A percentile compares a stretch with the other conserved stretches of the same genome.
Conservation (phyloP, 2,888 invertebrate genomes). For the Branchellion lobata region DNA sequence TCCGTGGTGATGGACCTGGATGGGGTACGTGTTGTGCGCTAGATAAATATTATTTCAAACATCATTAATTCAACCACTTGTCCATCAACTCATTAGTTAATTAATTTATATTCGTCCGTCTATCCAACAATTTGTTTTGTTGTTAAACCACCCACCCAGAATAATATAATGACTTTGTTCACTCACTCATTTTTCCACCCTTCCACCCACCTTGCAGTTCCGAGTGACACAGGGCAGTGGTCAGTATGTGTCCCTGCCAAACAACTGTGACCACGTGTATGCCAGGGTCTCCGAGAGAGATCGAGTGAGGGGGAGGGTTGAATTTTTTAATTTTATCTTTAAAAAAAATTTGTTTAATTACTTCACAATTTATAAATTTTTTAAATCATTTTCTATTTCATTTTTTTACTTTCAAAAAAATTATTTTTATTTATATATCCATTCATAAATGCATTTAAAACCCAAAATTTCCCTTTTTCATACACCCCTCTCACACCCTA, state of each 20-base stretch:
- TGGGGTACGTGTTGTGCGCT: constrained; percentile 56
- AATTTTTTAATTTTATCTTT: no score
- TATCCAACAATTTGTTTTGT: background rate
- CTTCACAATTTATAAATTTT: no score
- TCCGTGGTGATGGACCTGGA: constrained; percentile 88
- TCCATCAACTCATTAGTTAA: background rate
- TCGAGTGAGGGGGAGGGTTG: constrained; percentile 63
- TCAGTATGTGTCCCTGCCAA: constrained; percentile 77
- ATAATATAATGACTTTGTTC: background rate
- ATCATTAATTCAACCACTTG: background rate
- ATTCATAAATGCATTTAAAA: no score
- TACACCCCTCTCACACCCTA: no score
- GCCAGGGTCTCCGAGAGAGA: constrained; percentile 67
- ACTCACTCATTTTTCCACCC: background rate
- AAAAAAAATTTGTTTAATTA: no score
- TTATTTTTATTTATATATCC: no score
- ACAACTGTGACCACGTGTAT: constrained; percentile 76
- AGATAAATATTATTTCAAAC: background rate
- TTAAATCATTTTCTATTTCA: no score
- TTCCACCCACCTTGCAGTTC: constrained; percentile 63
- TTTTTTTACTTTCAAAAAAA: no score
- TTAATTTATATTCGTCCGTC: background rate
- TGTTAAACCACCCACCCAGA: background rate
- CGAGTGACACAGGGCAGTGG: constrained; percentile 89
- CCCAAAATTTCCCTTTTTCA: no score